A percentile compares a stretch with the other conserved stretches of the same genome.
Evolutionary conservation across 2,797 vertebrate species (phyloP).

Genomic region (Podarcis siculus): DNA sequence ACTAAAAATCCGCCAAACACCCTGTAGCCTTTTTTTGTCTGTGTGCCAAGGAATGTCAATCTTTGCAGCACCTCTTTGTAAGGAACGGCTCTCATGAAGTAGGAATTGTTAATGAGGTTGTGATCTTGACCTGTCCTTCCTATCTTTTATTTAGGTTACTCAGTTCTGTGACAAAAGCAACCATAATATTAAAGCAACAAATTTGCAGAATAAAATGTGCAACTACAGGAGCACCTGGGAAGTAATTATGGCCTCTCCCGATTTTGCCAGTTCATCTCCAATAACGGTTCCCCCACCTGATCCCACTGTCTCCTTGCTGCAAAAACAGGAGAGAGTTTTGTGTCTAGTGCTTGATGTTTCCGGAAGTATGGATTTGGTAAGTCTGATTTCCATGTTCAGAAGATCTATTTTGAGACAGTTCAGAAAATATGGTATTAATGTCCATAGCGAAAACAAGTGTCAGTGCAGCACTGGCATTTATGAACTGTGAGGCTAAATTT

Average conservation of each 20-base stretch:
- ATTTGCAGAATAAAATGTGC: constrained; percentile 78
- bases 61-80: background rate
- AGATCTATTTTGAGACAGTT: background rate
- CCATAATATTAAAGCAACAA: constrained; percentile 80
- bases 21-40: background rate
- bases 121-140: background rate
- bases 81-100: too few relatives aligned
- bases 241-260: constrained; percentile 75
- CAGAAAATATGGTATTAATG: background rate
- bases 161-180: constrained; percentile 75
- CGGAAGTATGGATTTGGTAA: constrained; percentile 73
- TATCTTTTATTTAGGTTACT: constrained; percentile 70
- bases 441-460: background rate
- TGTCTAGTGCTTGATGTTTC: constrained; percentile 81
- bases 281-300: constrained; percentile 44
- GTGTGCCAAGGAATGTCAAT: background rate
- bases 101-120: background rate
- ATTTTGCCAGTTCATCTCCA: constrained; percentile 63
- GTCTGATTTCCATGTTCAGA: constrained; percentile 9
- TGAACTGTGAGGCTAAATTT: background rate
- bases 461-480: background rate
- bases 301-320: constrained; percentile 73
- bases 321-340: constrained; percentile 69
- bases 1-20: background rate
- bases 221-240: constrained; percentile 74